Conservation (phyloP, 2,888 invertebrate genomes). For the Ophion obscuratus region DNA sequence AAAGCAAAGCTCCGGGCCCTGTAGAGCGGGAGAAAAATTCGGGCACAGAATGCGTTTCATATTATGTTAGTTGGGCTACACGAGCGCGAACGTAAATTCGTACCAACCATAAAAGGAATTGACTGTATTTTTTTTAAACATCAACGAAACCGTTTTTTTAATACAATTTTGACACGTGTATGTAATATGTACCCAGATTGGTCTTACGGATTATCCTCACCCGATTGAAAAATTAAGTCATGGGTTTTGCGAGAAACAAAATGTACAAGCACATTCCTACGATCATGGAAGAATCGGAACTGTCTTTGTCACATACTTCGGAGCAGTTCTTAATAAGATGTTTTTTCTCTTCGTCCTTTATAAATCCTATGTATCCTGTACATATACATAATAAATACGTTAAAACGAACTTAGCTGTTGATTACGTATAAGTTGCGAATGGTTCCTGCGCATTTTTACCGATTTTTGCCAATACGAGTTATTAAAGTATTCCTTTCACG, state of each 20-base stretch:
- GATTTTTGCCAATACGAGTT: conserved; percentile 7
- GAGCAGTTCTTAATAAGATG: background rate
- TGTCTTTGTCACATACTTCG: too few species aligned
- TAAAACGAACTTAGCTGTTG: conserved; percentile 16
- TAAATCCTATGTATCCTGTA: conserved; percentile 15
- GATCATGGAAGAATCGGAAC: too few species aligned
- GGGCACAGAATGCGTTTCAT: too few species aligned
- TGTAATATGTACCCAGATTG: background rate
- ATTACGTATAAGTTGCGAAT: background rate
- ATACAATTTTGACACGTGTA: background rate
- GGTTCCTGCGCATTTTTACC: background rate
- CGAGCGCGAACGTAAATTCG: too few species aligned
- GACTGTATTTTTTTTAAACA: background rate
- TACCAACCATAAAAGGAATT: too few species aligned
- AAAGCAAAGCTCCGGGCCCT: too few species aligned
- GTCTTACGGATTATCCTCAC: background rate
- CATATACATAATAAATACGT: conserved; percentile 30
- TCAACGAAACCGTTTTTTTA: background rate
- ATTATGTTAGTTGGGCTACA: too few species aligned
- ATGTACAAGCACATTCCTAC: background rate
- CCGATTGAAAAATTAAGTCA: background rate
- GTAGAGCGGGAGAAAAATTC: too few species aligned
- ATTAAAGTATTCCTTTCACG: background rate
- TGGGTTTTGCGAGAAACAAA: background rate
- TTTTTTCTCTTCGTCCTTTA: background rate